Percentiles rank a stretch among this genome's conserved stretches.
Conservation (phyloP, 2,888 invertebrate species). For the Serripes groenlandicus region DNA sequence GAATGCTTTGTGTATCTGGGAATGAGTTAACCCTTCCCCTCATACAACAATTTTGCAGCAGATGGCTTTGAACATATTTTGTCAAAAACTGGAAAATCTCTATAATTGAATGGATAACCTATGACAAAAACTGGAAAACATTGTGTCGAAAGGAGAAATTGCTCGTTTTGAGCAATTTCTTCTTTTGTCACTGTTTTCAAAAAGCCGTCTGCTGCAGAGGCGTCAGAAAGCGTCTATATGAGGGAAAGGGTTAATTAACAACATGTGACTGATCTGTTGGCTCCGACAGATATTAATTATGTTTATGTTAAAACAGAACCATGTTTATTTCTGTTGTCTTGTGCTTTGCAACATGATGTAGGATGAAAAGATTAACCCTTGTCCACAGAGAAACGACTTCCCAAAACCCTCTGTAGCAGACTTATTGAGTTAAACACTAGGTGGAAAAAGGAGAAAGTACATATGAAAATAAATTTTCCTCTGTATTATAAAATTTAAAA, state of each 20-base stretch:
- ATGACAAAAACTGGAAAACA: no score
- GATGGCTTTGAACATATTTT: no score
- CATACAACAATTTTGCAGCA: no score
- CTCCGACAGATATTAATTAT: conserved; percentile 2
- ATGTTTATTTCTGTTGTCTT: conserved; percentile 8
- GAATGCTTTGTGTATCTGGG: no score
- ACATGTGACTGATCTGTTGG: not conserved
- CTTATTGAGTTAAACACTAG: not conserved
- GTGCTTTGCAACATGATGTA: not conserved
- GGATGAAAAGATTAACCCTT: not conserved
- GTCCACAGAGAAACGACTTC: not conserved
- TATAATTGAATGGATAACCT: no score
- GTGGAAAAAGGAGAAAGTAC: conserved; percentile 6
- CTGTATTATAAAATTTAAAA: not conserved
- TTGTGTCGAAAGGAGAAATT: not conserved
- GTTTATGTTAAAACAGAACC: not conserved
- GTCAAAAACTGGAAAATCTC: no score
- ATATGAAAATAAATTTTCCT: not conserved
- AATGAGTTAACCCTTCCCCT: no score
- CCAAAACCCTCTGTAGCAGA: not conserved
- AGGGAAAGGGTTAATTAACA: not conserved
- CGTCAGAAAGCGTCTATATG: not conserved
- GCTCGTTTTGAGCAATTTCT: not conserved
- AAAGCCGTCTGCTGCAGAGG: not conserved
- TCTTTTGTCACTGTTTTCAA: not conserved